phyloP scores from a whole-genome alignment of 2,888 invertebrate genomes.

The Cosmia pyralina region DNA sequence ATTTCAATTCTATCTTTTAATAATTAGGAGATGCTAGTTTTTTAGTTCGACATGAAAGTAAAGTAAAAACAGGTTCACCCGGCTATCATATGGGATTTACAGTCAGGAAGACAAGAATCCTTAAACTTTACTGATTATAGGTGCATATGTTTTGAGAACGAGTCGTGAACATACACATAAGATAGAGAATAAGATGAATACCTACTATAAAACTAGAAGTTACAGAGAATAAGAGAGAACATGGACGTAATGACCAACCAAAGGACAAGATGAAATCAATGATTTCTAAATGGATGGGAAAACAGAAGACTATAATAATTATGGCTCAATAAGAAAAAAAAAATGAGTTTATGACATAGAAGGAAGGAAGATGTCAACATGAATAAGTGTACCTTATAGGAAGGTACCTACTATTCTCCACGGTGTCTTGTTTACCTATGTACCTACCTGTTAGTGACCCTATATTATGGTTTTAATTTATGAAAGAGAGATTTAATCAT shows the following conservation, averaged over 20 bases:
- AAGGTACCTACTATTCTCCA: neutral
- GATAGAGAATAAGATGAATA: neutral
- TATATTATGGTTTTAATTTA: neutral
- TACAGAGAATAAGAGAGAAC: neutral
- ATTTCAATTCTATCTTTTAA: conserved; percentile 7
- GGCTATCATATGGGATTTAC: conserved; percentile 45
- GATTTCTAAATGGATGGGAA: neutral
- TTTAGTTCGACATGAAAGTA: neutral
- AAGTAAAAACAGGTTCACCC: conserved; percentile 26
- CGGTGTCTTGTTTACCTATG: neutral
- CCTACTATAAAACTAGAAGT: neutral
- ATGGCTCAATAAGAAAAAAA: neutral
- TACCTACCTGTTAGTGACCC: neutral
- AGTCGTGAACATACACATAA: neutral
- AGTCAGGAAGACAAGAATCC: conserved; percentile 1
- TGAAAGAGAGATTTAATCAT: neutral
- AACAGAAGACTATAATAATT: too few relatives aligned
- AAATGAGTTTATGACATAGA: neutral
- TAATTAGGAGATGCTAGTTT: neutral
- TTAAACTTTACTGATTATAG: neutral
- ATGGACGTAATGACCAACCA: too few relatives aligned
- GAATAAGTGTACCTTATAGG: too few relatives aligned
- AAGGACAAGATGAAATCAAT: neutral
- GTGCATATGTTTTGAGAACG: neutral
- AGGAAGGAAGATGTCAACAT: neutral